Evolutionary conservation across 2,888 invertebrate genomes (phyloP).

Genomic region (Rhingia rostrata): DNA sequence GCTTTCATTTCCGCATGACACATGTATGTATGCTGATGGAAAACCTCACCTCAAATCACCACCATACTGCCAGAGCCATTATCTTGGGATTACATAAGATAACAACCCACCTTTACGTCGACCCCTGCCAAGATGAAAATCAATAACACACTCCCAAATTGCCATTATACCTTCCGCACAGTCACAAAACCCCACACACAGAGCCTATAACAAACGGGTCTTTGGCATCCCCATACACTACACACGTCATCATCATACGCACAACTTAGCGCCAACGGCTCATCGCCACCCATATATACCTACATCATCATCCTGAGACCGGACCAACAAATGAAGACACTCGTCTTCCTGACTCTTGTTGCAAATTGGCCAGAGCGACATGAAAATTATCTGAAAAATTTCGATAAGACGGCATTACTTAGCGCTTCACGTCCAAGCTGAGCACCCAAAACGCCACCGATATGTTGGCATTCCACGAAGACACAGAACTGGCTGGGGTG

Average conservation of each 20-base stretch:
- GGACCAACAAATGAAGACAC: slow-evolving; percentile 65
- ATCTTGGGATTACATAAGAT: slow-evolving; percentile 15
- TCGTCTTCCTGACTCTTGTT: slow-evolving; percentile 51
- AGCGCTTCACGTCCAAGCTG: slow-evolving; percentile 50
- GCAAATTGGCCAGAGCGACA: slow-evolving; percentile 72
- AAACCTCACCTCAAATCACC: too few species aligned
- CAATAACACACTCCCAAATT: slow-evolving; percentile 54
- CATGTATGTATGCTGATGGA: too few species aligned
- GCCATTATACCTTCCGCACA: slow-evolving; percentile 34
- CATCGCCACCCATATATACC: slow-evolving; percentile 31
- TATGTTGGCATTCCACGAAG: slow-evolving; percentile 33
- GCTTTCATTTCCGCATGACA: too few species aligned
- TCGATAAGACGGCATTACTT: slow-evolving; percentile 74
- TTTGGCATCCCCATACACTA: slow-evolving; percentile 28
- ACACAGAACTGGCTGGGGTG: background rate
- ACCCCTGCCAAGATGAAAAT: slow-evolving; percentile 43
- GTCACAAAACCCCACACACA: slow-evolving; percentile 17
- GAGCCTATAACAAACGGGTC: slow-evolving; percentile 9
- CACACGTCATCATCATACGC: slow-evolving; percentile 29
- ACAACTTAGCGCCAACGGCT: slow-evolving; percentile 61
- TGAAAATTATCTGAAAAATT: slow-evolving; percentile 74
- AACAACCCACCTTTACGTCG: slow-evolving; percentile 1
- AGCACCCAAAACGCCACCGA: slow-evolving; percentile 56
- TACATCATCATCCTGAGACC: background rate
- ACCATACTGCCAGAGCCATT: too few species aligned